Evolutionary conservation across 2,888 invertebrate genomes (phyloP), one percentile per base, ranked within the genome.

Genomic region (Hololepta plana): DNA sequence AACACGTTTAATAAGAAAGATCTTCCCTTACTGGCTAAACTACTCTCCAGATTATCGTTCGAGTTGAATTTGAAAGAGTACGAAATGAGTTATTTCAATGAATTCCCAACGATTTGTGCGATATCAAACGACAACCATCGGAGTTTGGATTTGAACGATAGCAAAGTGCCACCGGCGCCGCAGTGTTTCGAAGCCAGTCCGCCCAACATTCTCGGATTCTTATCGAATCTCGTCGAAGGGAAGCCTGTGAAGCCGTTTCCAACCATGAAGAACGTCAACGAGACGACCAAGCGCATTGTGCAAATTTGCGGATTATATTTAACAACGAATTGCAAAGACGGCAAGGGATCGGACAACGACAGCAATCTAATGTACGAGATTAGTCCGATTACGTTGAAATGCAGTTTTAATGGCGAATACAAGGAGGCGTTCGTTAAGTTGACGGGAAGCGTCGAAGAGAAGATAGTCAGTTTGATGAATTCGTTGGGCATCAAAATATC

Each of bases 31-130:
- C 45, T 91, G 20, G 77, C 73, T 0, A 58, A 59, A 35, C 65
- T 88, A 30, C 52, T 91, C 16, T 70, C 75, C 44, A 80, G 77
- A 44, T 47, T 91, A 20, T 64, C 85, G 1, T 62, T 63, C 20
- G 87, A 90, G 55, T 61, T 91, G 40, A 64, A 68, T 29, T 57
- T 82, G 28, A 57, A 64, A 2, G 55, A 62, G 13, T 91, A 82
- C 41, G 61, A 68, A 2, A 65, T 76, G 37, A 76, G 84, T 49
- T 93, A 93, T 47, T 77, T 81, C 61, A 55, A 79, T 35, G 91
- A 91, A 55, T 85, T 74, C 43, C 88, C 91, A 0, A 49, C 57
- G 2, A 54, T 68, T 6, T 69, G 67, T 36, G 44, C 47, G 10
- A 39, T 63, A 24, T 52, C 50, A 4, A 40, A 36, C 6, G 19